phyloP scores from a whole-genome alignment of 2,113 vertebrate genomes.

The Origma solitaria region DNA sequence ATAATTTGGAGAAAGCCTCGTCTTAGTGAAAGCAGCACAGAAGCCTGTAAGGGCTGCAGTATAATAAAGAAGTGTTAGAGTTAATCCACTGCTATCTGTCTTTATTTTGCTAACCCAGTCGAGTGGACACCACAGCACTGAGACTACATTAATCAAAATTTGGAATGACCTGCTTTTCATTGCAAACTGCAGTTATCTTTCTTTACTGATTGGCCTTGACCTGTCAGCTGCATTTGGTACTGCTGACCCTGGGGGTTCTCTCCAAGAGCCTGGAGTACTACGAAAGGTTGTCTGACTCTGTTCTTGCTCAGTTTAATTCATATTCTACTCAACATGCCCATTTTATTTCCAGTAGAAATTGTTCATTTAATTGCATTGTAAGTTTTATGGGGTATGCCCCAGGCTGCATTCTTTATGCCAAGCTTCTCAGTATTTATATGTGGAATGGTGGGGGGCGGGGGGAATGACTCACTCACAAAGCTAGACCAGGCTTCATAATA shows the following conservation, averaged over 20 bases:
- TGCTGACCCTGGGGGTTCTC: slow-evolving; percentile 33
- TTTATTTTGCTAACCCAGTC: slow-evolving; percentile 49
- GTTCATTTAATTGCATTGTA: slow-evolving; percentile 81
- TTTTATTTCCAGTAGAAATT: slow-evolving; percentile 81
- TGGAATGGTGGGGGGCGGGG: slow-evolving; percentile 2
- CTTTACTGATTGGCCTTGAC: slow-evolving; percentile 66
- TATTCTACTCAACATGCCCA: slow-evolving; percentile 69
- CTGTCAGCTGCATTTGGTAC: slow-evolving; percentile 51
- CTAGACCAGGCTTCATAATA: slow-evolving; percentile 60
- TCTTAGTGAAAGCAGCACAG: neutral
- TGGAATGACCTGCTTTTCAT: slow-evolving; percentile 57
- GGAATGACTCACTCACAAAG: slow-evolving; percentile 50
- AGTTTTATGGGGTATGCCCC: slow-evolving; percentile 78
- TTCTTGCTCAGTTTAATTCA: slow-evolving; percentile 71
- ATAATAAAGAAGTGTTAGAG: slow-evolving; percentile 21
- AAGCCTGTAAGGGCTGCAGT: neutral
- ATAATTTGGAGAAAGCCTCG: slow-evolving; percentile 17
- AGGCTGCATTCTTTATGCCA: slow-evolving; percentile 76
- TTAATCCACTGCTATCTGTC: slow-evolving; percentile 35
- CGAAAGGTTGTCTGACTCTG: slow-evolving; percentile 23
- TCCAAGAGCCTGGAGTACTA: slow-evolving; percentile 29
- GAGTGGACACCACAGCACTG: neutral
- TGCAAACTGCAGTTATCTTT: slow-evolving; percentile 61
- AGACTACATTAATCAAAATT: slow-evolving; percentile 58
- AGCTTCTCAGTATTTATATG: slow-evolving; percentile 75